Evolutionary conservation across 2,113 vertebrate species (phyloP).

Genomic region (Vulpes ferrilata): DNA sequence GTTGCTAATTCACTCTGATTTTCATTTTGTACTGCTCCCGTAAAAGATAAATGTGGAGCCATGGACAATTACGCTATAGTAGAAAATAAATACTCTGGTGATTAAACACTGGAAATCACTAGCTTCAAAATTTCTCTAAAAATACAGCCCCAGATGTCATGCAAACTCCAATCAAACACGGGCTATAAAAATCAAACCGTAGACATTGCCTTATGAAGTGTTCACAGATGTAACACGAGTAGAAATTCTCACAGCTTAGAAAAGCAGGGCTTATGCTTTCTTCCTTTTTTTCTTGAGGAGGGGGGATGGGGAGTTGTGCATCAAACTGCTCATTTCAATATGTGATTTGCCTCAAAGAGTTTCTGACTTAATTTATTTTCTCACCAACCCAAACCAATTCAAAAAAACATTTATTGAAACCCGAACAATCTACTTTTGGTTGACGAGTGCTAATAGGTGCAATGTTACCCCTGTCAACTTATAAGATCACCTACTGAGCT

Average conservation of each 20-base stretch:
- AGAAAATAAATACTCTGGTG: slow-evolving; percentile 66
- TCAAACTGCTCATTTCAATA: slow-evolving; percentile 82
- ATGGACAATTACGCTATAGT: slow-evolving; percentile 44
- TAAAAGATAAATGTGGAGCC: slow-evolving; percentile 69
- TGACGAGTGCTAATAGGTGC: slow-evolving; percentile 80
- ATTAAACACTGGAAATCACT: slow-evolving; percentile 80
- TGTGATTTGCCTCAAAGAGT: slow-evolving; percentile 76
- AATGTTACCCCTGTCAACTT: slow-evolving; percentile 63
- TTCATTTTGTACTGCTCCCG: slow-evolving; percentile 62
- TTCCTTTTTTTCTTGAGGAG: not conserved
- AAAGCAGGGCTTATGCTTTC: not conserved
- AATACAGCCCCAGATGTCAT: slow-evolving; percentile 78
- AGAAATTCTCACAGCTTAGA: slow-evolving; percentile 66
- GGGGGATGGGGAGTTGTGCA: not conserved
- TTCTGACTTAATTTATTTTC: slow-evolving; percentile 78
- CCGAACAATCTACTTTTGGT: slow-evolving; percentile 67
- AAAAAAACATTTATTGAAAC: slow-evolving; percentile 67
- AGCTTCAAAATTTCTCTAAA: slow-evolving; percentile 82
- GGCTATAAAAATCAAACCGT: slow-evolving; percentile 80
- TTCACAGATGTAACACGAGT: slow-evolving; percentile 67
- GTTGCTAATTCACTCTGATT: slow-evolving; percentile 69
- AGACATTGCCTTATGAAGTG: slow-evolving; percentile 52
- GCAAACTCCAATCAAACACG: slow-evolving; percentile 77
- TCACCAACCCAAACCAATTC: slow-evolving; percentile 79
- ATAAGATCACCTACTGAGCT: slow-evolving; percentile 54